phyloP scores from a whole-genome alignment of 1,140 invertebrate species.

The Habropoda laboriosa region DNA sequence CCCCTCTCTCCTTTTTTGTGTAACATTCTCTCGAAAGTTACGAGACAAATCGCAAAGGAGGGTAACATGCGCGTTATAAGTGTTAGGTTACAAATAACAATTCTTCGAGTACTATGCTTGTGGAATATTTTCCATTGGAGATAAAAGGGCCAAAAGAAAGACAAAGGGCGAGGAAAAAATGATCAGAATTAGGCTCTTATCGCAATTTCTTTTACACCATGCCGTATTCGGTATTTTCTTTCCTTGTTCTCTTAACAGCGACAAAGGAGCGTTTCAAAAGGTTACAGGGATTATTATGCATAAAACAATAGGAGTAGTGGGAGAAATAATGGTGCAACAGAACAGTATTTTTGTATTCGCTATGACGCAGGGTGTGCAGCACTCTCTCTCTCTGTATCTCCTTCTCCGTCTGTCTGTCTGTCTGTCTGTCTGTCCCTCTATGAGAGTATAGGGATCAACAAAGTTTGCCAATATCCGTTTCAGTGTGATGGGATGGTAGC shows the following conservation, averaged over 20 bases:
- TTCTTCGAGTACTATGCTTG: not conserved
- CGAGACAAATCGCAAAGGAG: constrained; percentile 1
- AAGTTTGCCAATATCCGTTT: constrained; percentile 38
- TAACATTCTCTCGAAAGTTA: constrained; percentile 32
- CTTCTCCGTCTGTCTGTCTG: not conserved
- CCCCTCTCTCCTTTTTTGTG: constrained; percentile 21
- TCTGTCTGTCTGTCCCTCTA: constrained; percentile 30
- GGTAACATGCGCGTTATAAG: constrained; percentile 18
- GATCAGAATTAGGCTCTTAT: constrained; percentile 21
- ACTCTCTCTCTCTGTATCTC: not conserved
- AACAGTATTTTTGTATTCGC: constrained; percentile 78
- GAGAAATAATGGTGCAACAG: constrained; percentile 70
- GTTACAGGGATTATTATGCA: constrained; percentile 69
- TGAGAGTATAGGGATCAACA: constrained; percentile 54
- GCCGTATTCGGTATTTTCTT: constrained; percentile 44
- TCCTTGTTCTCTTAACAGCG: constrained; percentile 31
- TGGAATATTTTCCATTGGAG: not conserved
- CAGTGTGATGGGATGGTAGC: constrained; percentile 21
- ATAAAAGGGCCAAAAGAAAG: not conserved
- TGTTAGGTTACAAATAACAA: too few relatives aligned
- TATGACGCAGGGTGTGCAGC: constrained; percentile 43
- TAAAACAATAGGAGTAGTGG: constrained; percentile 66
- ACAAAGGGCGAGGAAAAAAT: constrained; percentile 2
- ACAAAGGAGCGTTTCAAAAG: constrained; percentile 51
- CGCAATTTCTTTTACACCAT: not conserved